These are phyloP conservation scores for Scaptomyza hsui DNA, from an alignment of 1,140 invertebrate genomes.

Conservation along the genomic window DNA sequence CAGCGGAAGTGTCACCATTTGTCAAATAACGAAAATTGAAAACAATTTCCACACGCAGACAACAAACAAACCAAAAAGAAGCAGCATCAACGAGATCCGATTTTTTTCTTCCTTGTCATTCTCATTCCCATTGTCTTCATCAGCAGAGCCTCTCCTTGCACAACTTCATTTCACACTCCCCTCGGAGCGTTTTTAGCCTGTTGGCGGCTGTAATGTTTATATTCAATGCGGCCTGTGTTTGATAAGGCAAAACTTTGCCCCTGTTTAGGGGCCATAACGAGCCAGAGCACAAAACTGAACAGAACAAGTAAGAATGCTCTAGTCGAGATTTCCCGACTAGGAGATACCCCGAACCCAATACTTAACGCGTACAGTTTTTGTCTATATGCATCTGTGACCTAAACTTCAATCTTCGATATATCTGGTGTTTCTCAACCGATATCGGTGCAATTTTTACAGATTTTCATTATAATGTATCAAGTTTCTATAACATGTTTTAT, in stretches of 20 bases:
- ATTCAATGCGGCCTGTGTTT: constrained; percentile 41
- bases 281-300: constrained; percentile 8
- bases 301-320: no score
- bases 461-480: no score
- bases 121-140: constrained; percentile 62
- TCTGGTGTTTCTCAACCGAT: no score
- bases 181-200: background rate
- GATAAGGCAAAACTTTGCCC: constrained; percentile 54
- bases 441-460: no score
- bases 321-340: no score
- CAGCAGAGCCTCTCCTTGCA: constrained; percentile 29
- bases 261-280: constrained; percentile 38
- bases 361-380: no score
- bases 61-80: constrained; percentile 6
- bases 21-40: constrained; percentile 84
- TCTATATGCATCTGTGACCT: no score
- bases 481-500: no score
- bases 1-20: constrained; percentile 83
- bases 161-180: constrained; percentile 50
- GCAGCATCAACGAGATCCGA: constrained; percentile 42
- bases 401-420: no score
- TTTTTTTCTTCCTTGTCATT: constrained; percentile 35
- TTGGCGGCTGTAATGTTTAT: constrained; percentile 42
- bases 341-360: no score
- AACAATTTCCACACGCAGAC: constrained; percentile 75